Evolutionary conservation across 2,113 vertebrate species (phyloP).

Genomic region (Paramormyrops kingsleyae): DNA sequence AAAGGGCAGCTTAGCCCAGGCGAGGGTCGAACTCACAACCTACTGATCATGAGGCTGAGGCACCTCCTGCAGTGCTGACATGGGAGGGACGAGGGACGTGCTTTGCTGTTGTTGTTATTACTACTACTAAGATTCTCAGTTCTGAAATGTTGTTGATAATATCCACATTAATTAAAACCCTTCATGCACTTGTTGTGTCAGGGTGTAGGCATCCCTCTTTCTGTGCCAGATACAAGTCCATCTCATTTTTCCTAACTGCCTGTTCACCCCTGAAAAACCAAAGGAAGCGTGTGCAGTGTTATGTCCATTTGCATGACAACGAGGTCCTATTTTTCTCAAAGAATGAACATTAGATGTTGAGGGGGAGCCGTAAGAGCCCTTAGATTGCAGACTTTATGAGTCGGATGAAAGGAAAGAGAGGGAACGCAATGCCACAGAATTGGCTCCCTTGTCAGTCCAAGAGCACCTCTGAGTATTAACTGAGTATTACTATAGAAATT

Average conservation of each 20-base stretch:
- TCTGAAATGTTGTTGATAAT: neutral
- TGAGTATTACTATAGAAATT: conserved; percentile 9
- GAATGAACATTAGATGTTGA: neutral
- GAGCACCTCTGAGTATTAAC: neutral
- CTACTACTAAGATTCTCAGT: neutral
- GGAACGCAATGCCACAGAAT: neutral
- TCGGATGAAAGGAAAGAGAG: neutral
- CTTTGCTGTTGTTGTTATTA: neutral
- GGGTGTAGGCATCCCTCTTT: neutral
- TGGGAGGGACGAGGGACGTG: neutral
- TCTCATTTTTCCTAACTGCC: neutral
- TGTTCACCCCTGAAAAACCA: neutral
- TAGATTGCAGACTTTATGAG: neutral
- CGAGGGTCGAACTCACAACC: neutral
- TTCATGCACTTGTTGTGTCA: neutral
- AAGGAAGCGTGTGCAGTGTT: neutral
- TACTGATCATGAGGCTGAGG: neutral
- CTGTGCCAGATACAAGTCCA: neutral
- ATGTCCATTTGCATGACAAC: neutral
- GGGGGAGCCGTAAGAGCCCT: neutral
- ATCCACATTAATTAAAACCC: neutral
- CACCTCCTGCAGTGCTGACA: neutral
- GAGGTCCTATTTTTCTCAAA: neutral
- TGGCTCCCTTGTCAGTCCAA: conserved; percentile 28
- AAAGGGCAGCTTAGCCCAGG: neutral